Percentiles rank a stretch among this genome's conserved stretches.
phyloP scores from a whole-genome alignment of 2,888 invertebrate genomes.

The Amblyjoppa proteus region DNA sequence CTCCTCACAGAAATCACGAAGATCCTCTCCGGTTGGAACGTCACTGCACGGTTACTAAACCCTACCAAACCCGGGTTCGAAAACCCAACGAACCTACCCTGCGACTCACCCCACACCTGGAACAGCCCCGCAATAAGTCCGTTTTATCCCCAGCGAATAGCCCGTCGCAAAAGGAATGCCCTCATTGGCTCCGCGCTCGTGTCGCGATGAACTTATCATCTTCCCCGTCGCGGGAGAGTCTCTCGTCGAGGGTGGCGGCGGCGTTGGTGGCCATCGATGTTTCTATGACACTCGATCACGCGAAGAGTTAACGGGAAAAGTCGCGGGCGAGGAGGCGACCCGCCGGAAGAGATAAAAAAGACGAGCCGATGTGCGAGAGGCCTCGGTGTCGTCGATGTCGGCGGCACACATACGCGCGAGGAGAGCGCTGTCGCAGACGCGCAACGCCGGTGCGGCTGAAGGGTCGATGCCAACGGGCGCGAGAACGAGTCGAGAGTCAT shows the following conservation, averaged over 20 bases:
- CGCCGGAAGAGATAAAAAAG: conserved; percentile 67
- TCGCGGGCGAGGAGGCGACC: conserved; percentile 61
- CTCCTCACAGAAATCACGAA: too few species aligned
- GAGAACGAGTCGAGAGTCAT: conserved; percentile 67
- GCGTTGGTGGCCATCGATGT: conserved; percentile 21
- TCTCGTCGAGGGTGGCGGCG: conserved; percentile 20
- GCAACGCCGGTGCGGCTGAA: conserved; percentile 53
- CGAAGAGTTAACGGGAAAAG: conserved; percentile 56
- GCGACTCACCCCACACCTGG: neutral
- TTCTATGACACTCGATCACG: conserved; percentile 58
- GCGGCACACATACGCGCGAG: conserved; percentile 13
- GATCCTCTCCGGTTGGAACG: neutral
- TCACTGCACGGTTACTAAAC: neutral
- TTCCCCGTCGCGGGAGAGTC: neutral
- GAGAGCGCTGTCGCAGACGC: conserved; percentile 27
- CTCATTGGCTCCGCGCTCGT: neutral
- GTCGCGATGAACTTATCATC: conserved; percentile 15
- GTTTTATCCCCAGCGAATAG: neutral
- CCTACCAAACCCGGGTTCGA: too few species aligned
- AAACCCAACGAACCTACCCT: too few species aligned
- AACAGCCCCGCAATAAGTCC: neutral
- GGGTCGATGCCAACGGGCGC: conserved; percentile 65
- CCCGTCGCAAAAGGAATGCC: neutral
- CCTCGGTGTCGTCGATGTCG: neutral
- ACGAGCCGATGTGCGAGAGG: conserved; percentile 59